Base-by-base conservation (phyloP, 1,140 invertebrate genomes). In the Drepana arcuata region DNA sequence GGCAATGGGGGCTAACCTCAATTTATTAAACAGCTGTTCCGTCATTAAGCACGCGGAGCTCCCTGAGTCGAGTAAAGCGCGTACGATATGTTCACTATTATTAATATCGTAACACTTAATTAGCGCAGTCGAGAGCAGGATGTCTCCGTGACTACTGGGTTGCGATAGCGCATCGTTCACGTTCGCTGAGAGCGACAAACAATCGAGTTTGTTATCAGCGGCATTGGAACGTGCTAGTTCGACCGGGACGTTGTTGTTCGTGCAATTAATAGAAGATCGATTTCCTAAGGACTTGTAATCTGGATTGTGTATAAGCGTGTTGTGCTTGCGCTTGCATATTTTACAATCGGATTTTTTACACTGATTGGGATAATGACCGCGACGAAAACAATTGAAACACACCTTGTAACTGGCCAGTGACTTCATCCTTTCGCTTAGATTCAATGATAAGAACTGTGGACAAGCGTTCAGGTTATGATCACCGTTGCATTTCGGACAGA, bases 371-470 rank as follows among this genome's bases (percentile, higher is more conserved):
- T 16, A 26, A 11, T 40, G 37, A 15, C 37, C 37, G 10, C 11
- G 5, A 6, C 13, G 7, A 16, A 40, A 31, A 26, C 37, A 40
- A 16, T 40, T 40, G 11, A 13, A 40, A 27, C 37, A 40, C 5
- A 40, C 23, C 16, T 32, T 40, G 9, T 16, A 33, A n/a, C 7
- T 25, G 7, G 18, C 13, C 1, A 40, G 4, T 27, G 11, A 15
- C 14, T 32, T 15, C 10, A 40, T 9, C 24, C 37, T 14, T 12
- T 14, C 29, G 3, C 33, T 23, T 11, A 26, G 25, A 11, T 14
- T 32, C 2, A 40, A 51, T 4, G 48, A 33, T 11, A 83, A 14
- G 52, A 53, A 42, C 7, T 18, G 13, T 11, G 37, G 1, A 31
- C 28, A 34, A 15, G 13, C 13, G 25, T 0, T 4, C 31, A 42